These are phyloP conservation scores for Lucilia cuprina DNA, from an alignment of 1,140 invertebrate species.

Conservation along the genomic window DNA sequence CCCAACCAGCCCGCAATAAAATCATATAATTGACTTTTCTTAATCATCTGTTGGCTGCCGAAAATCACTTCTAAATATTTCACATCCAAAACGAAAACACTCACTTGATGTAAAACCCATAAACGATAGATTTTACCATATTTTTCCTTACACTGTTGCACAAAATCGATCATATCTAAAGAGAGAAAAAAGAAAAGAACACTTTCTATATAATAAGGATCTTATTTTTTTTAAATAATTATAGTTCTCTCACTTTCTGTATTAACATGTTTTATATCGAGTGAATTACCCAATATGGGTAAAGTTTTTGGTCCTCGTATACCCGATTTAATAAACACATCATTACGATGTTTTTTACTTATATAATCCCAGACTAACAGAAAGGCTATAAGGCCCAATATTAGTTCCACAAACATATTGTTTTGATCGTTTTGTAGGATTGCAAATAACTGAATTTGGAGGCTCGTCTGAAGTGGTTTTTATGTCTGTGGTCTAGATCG, in stretches of 20 bases:
- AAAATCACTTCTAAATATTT: slow-evolving; percentile 46
- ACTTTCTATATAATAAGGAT: too few relatives aligned
- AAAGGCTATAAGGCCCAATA: neutral
- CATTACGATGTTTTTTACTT: slow-evolving; percentile 31
- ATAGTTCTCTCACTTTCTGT: slow-evolving; percentile 29
- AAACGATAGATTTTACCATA: slow-evolving; percentile 36
- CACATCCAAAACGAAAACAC: slow-evolving; percentile 44
- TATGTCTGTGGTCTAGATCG: neutral
- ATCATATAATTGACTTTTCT: slow-evolving; percentile 66
- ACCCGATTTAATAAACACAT: neutral
- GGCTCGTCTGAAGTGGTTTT: slow-evolving; percentile 1
- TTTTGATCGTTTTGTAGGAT: neutral
- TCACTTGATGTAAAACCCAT: slow-evolving; percentile 60
- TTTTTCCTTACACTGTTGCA: slow-evolving; percentile 36
- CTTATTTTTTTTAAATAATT: too few relatives aligned
- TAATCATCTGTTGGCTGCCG: slow-evolving; percentile 52
- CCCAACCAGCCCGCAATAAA: slow-evolving; percentile 63
- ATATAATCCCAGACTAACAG: slow-evolving; percentile 35
- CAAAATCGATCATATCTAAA: slow-evolving; percentile 43
- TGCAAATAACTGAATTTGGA: neutral
- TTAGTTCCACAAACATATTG: slow-evolving; percentile 22
- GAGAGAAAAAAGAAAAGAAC: neutral
- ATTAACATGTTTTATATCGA: neutral
- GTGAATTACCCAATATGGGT: slow-evolving; percentile 25
- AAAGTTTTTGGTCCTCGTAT: slow-evolving; percentile 22